phyloP scores from a whole-genome alignment of 1,140 invertebrate species.

The Matsumurasca onukii region DNA sequence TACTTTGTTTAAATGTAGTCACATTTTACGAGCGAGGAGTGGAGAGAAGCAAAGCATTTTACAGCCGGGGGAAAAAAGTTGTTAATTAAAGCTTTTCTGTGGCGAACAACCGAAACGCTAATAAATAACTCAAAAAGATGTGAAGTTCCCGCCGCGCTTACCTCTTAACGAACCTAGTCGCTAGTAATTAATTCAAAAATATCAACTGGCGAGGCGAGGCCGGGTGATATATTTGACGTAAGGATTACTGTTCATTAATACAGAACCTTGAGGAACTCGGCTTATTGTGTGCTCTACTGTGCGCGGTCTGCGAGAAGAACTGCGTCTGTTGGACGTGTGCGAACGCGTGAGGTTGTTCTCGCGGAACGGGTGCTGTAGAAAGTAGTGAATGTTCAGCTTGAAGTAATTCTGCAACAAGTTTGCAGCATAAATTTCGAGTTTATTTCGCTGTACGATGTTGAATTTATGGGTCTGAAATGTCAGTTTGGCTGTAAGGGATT shows the following conservation, averaged over 20 bases:
- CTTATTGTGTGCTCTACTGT: no score
- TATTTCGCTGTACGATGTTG: no score
- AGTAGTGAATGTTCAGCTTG: no score
- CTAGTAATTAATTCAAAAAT: constrained; percentile 23
- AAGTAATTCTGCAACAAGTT: no score
- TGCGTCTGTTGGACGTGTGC: no score
- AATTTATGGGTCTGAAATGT: no score
- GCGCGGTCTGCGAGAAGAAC: neutral
- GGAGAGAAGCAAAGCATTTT: neutral
- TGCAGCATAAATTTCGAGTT: no score
- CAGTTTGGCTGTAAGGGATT: no score
- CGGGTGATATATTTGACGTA: neutral
- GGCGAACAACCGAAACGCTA: constrained; percentile 7
- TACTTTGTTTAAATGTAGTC: constrained; percentile 24
- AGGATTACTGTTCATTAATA: constrained; percentile 22
- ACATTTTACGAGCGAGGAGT: constrained; percentile 15
- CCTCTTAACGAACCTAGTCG: constrained; percentile 23
- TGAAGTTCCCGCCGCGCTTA: neutral
- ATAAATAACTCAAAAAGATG: constrained; percentile 26
- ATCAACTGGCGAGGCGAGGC: constrained; percentile 2
- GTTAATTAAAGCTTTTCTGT: constrained; percentile 18
- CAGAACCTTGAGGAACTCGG: no score
- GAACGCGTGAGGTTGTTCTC: no score
- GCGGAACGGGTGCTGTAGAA: no score
- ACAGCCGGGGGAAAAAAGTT: constrained; percentile 18